phyloP scores from a whole-genome alignment of 2,797 vertebrate species.

The Mionectes olivaceus region DNA sequence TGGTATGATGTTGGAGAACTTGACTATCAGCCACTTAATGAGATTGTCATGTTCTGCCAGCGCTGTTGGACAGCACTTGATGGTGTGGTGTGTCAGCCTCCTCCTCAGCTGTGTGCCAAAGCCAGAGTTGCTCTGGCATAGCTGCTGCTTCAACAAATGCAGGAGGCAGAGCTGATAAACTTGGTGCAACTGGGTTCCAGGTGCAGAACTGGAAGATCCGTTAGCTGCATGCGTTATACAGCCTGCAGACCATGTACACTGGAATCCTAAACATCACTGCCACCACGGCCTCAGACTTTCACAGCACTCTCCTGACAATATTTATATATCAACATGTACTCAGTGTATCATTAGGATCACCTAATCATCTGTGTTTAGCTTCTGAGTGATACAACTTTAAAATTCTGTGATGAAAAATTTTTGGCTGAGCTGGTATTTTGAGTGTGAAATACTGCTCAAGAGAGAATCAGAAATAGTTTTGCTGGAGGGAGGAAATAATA shows the following conservation, averaged over 20 bases:
- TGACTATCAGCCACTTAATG: background rate
- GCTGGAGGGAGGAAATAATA: background rate
- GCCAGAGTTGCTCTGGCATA: background rate
- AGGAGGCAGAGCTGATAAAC: background rate
- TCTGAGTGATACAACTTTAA: background rate
- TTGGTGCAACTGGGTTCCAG: background rate
- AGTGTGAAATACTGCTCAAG: background rate
- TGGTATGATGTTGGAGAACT: background rate
- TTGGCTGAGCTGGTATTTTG: background rate
- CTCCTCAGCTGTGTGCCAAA: background rate
- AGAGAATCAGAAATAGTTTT: background rate
- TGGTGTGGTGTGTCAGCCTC: conserved; percentile 24
- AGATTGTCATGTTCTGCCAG: background rate
- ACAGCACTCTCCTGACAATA: background rate
- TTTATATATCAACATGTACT: background rate
- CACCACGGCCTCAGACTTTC: background rate
- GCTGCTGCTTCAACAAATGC: background rate
- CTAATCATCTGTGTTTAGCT: background rate
- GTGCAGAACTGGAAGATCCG: background rate
- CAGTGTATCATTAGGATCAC: background rate
- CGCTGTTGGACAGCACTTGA: conserved; percentile 3
- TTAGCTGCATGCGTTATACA: background rate
- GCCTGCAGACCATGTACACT: conserved; percentile 5
- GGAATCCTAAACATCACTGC: background rate
- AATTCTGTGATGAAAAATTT: background rate